Base-by-base conservation (phyloP, 2,797 vertebrate genomes). In the Helostoma temminkii region DNA sequence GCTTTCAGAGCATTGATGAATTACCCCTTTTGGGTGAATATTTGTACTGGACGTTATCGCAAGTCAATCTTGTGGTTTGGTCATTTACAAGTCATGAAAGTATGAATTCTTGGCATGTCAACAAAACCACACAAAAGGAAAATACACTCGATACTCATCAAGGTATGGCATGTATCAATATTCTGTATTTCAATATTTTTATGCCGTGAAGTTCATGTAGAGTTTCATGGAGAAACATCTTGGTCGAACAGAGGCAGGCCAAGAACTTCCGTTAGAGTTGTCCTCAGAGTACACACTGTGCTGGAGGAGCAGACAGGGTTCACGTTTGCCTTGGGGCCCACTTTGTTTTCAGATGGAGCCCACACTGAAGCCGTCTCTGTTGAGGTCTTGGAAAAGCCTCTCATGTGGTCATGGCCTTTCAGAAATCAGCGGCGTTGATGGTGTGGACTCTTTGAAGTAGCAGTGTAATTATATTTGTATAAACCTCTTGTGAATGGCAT, bases 41-140 rank as follows among this genome's bases (percentile, higher is more conserved):
- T 88, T 84, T 81, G 49, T 62, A 9, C 56, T 80, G 61, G 62
- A 71, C 63, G 42, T 75, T 57, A 68, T 80, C 37, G 69, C 48
- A 46, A 72, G 61, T 64, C 48, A 32, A 41, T 60, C 30, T 46
- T 61, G 76, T 25, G n/a, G 43, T 74, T 75, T 71, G 30, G 28
- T 76, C 45, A 78, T 82, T 69, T 73, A 60, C 9, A 69, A 74
- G 45, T 67, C 62, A 54, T 78, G 42, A 53, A 78, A 39, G 15
- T 62, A 59, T 71, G 46, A 65, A 66, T 75, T 83, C 37, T 82
- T 88, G 78, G 76, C 66, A 53, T 32, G 24, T 37, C 25, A 76
- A 25, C 62, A 72, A 78, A 78, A 50, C 32, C 11, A 12, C 37
- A 48, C 42, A 63, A 68, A 69, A 37, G 6, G 30, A 47, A 71